Percentiles rank a stretch among this genome's conserved stretches.
Evolutionary conservation across 2,113 vertebrate species (phyloP).

Genomic region (Cochlearius cochlearius): DNA sequence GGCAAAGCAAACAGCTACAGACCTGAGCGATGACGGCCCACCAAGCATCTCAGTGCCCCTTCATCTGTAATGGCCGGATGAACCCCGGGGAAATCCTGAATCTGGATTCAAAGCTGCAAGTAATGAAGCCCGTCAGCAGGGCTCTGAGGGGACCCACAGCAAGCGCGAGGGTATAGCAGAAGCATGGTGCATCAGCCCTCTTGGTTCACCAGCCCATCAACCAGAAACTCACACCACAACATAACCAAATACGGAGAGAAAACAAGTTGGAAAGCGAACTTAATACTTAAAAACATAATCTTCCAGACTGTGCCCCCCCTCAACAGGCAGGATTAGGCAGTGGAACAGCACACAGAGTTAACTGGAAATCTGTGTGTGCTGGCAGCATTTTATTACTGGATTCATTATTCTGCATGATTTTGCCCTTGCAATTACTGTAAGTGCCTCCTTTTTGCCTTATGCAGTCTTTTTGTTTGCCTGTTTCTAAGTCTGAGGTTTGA

Average conservation of each 20-base stretch:
- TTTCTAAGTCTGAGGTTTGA: conserved; percentile 13
- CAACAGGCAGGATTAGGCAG: background rate
- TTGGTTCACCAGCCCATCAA: background rate
- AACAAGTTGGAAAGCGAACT: background rate
- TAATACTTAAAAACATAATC: background rate
- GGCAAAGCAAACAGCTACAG: background rate
- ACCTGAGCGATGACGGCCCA: background rate
- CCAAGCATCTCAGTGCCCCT: background rate
- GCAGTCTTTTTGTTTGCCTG: background rate
- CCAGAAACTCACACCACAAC: background rate
- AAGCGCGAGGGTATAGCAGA: accelerated
- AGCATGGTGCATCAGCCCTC: background rate
- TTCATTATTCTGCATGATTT: background rate
- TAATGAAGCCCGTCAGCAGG: background rate
- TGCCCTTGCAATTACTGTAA: background rate
- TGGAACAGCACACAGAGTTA: background rate
- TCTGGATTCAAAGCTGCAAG: background rate
- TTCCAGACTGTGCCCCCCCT: background rate
- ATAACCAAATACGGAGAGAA: background rate
- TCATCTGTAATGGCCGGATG: background rate
- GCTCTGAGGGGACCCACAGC: background rate
- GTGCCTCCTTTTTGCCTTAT: background rate
- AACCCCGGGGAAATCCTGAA: background rate
- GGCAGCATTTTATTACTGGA: background rate
- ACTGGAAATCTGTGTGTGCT: background rate